Conservation (phyloP, 1,140 invertebrate species). For the Homalodisca vitripennis region DNA sequence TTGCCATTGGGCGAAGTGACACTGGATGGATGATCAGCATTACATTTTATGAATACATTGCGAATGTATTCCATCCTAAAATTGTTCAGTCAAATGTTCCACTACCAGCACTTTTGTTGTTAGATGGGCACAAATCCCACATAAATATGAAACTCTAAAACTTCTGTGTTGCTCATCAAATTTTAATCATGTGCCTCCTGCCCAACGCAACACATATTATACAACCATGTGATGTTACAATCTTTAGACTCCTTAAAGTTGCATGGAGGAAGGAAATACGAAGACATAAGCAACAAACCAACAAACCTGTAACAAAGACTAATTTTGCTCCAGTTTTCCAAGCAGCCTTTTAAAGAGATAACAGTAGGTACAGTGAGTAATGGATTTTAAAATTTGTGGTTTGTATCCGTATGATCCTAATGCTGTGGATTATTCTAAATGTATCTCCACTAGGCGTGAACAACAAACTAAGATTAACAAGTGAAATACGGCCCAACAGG, state of each 20-base stretch:
- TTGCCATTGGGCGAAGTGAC: background rate
- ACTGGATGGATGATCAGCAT: background rate
- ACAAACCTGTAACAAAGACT: background rate
- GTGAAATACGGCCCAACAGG: background rate
- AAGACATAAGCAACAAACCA: background rate
- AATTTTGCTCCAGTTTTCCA: too few species aligned
- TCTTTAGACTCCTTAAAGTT: conserved; percentile 1
- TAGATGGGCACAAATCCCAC: conserved; percentile 14
- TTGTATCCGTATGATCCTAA: conserved; percentile 4
- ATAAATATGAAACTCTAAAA: conserved; percentile 15
- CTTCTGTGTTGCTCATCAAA: conserved; percentile 10
- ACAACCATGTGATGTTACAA: conserved; percentile 11
- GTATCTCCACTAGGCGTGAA: background rate
- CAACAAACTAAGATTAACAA: background rate
- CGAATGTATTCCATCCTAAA: background rate
- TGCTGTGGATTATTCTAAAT: conserved; percentile 7
- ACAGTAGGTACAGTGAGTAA: too few species aligned
- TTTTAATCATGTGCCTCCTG: conserved; percentile 13
- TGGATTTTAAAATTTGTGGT: background rate
- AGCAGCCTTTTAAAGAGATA: conserved; percentile 2
- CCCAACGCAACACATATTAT: too few species aligned
- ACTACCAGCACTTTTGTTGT: conserved; percentile 1
- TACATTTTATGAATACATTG: too few species aligned
- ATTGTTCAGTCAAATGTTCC: background rate
- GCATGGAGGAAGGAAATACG: background rate